Percentiles rank a stretch among this genome's conserved stretches.
These are phyloP conservation scores for Alauda arvensis DNA, from an alignment of 2,797 vertebrate species.

Conservation along the genomic window DNA sequence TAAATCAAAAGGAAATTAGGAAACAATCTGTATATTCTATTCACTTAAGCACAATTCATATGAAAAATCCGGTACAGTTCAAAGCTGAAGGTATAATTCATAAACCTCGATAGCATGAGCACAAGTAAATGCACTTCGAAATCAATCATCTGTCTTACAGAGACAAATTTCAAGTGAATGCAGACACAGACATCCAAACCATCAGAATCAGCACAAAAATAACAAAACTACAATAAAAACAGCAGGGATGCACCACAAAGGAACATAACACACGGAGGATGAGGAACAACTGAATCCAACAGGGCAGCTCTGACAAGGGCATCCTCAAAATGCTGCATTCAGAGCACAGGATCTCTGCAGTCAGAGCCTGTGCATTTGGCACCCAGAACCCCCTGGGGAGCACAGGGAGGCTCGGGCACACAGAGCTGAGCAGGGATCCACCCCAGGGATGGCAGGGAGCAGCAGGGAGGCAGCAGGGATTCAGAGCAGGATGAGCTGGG, in stretches of 20 bases:
- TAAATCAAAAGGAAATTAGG: not conserved
- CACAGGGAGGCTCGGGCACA: not conserved
- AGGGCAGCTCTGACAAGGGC: not conserved
- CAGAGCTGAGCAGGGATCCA: not conserved
- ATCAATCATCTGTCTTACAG: not conserved
- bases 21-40: not conserved
- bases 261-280: not conserved
- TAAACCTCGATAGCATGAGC: not conserved
- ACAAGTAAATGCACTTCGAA: not conserved
- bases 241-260: not conserved
- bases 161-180: not conserved
- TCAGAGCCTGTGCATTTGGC: fast-evolving
- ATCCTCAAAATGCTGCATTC: not conserved
- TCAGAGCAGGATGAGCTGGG: not conserved
- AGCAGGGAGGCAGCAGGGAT: too few species aligned
- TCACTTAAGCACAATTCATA: not conserved
- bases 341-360: not conserved
- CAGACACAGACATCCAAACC: not conserved
- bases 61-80: not conserved
- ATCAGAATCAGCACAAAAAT: not conserved
- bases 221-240: not conserved
- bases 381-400: not conserved
- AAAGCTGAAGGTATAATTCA: not conserved
- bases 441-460: too few species aligned
- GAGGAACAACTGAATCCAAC: not conserved